These are phyloP conservation scores for Cyanoliseus patagonus DNA, from an alignment of 2,113 vertebrate species.

Conservation along the genomic window DNA sequence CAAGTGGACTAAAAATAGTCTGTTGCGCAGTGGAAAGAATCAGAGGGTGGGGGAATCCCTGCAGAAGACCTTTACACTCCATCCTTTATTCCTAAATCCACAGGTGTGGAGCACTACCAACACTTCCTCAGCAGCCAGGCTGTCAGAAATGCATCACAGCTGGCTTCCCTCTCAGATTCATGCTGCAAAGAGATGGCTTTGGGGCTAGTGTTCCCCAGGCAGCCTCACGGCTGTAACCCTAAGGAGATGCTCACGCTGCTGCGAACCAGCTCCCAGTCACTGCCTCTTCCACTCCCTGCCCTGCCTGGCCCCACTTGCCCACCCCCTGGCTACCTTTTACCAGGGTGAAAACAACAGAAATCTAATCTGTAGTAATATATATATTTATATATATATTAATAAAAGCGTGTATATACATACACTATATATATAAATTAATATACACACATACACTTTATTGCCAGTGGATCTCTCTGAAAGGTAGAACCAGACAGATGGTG, in stretches of 20 bases:
- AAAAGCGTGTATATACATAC: neutral
- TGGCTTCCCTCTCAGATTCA: neutral
- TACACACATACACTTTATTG: neutral
- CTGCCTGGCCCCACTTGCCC: neutral
- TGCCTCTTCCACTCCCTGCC: neutral
- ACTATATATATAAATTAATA: neutral
- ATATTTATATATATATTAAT: neutral
- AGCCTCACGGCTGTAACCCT: neutral
- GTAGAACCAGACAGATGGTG: neutral
- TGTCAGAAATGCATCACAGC: fast-evolving
- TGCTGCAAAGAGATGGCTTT: fast-evolving
- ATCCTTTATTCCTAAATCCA: neutral
- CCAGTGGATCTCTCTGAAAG: neutral
- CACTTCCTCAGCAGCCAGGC: neutral
- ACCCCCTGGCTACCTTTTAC: neutral
- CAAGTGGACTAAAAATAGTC: slow-evolving; percentile 29
- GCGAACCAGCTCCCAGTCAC: neutral
- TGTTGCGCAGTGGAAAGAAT: neutral
- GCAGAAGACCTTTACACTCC: neutral
- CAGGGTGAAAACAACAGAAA: neutral
- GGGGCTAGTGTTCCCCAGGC: fast-evolving
- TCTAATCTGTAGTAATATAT: neutral
- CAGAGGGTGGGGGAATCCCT: slow-evolving; percentile 17
- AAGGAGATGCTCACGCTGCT: neutral
- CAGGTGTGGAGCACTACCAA: neutral